Evolutionary conservation across 2,113 vertebrate species (phyloP).

Genomic region (Mugil cephalus): DNA sequence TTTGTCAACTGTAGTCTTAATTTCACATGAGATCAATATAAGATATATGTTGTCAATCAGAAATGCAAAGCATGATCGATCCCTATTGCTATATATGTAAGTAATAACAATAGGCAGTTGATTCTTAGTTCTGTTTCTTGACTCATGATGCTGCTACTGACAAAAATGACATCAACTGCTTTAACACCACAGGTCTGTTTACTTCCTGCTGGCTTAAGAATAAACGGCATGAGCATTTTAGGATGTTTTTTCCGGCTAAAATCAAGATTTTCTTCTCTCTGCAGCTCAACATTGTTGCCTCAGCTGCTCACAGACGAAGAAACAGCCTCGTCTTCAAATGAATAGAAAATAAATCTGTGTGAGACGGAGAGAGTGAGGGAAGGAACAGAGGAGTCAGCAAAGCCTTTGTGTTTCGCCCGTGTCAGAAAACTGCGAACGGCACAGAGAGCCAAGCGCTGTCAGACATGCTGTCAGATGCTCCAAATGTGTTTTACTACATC

Average conservation of each 20-base stretch:
- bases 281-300: conserved; percentile 34
- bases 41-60: conserved; percentile 3
- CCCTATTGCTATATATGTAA: conserved; percentile 3
- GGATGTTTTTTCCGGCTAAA: conserved; percentile 27
- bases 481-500: conserved; percentile 49
- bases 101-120: conserved; percentile 7
- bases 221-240: not conserved
- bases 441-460: conserved; percentile 67
- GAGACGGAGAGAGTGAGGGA: conserved; percentile 44
- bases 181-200: conserved; percentile 6
- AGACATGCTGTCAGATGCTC: conserved; percentile 70
- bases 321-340: conserved; percentile 40
- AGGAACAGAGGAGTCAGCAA: conserved; percentile 76
- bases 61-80: not conserved
- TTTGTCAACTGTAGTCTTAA: too few relatives aligned
- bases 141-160: conserved; percentile 8
- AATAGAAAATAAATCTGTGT: conserved; percentile 20
- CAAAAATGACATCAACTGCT: not conserved
- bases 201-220: conserved; percentile 3
- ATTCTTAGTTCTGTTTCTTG: not conserved
- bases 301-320: conserved; percentile 30
- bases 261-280: conserved; percentile 8
- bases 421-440: conserved; percentile 57
- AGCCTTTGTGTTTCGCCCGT: conserved; percentile 61
- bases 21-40: not conserved